Percentiles rank a stretch among this genome's conserved stretches.
These are phyloP conservation scores for Rotaria sp. DNA, from an alignment of 2,888 invertebrate species.

Conservation along the genomic window DNA sequence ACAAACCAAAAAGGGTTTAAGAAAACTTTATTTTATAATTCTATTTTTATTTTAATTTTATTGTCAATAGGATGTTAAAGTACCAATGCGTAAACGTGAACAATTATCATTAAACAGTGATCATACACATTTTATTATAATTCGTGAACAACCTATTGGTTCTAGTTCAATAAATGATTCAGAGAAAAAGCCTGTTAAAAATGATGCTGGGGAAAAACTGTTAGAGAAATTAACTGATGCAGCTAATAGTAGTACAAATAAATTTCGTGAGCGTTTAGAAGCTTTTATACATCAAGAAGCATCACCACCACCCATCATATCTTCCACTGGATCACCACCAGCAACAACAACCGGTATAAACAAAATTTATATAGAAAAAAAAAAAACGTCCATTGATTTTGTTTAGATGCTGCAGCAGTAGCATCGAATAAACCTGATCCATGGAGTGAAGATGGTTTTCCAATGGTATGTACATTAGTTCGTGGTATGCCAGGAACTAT, in stretches of 20 bases:
- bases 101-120: constrained; percentile 35
- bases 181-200: neutral
- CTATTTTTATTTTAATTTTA: neutral
- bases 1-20: neutral
- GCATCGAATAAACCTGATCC: neutral
- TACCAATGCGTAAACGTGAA: neutral
- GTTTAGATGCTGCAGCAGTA: neutral
- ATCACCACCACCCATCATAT: neutral
- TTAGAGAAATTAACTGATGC: neutral
- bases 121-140: constrained; percentile 40
- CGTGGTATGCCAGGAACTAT: constrained; percentile 53
- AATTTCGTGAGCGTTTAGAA: constrained; percentile 26
- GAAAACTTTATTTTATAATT: neutral
- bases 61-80: neutral
- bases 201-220: neutral
- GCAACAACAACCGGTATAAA: neutral
- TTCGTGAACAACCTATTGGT: neutral
- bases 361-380: neutral
- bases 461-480: constrained; percentile 54
- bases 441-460: constrained; percentile 43
- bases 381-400: neutral
- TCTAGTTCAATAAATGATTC: neutral
- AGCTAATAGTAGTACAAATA: neutral
- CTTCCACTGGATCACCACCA: neutral
- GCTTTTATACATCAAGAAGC: neutral